Base-by-base conservation (phyloP, 2,797 vertebrate genomes). In the Anabas testudineus region DNA sequence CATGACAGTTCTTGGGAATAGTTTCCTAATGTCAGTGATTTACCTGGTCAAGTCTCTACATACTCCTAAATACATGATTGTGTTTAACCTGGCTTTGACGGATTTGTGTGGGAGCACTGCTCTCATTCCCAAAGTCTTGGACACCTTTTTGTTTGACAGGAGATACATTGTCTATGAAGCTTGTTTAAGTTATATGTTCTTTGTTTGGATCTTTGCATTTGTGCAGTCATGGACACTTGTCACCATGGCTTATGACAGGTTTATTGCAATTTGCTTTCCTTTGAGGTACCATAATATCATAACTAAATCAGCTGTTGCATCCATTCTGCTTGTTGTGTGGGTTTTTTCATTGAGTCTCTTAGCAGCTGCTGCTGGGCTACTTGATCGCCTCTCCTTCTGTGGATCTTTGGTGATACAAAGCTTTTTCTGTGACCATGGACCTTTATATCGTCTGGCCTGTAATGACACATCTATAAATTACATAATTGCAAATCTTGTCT, bases 101-200 rank as follows among this genome's bases (percentile, higher is more conserved):
- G 90, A 92, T 57, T n/a, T 91, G 52, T 88, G 85, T 67, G 84
- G 74, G 10, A 93, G 84, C 77, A 90, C 88, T 2, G 80, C 80
- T 54, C 71, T 92, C 6, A 74, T 91, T 48, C 90, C 88, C 2
- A 82, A 90, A 34, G 9, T 87, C 8, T 56, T 88, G 3, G 80
- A 87, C 47, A 80, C 39, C 0, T 86, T 87, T 57, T 41, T 88
- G 22, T 86, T 87, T 32, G 14, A 81, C 19, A 79, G 48, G 13
- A 80, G 73, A 52, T 72, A 81, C 43, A 84, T 90, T 14, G 1
- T 61, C 10, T 90, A 87, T 37, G 78, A 87, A 10, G 74, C 82
- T 1, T 88, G 86, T 3, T 61, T 90, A 12, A 74, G 69, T 61
- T 70, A 83, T 7, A 79, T 86, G 80, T 89, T 85, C 60, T 92